Percentiles rank a stretch among this genome's conserved stretches.
These are phyloP conservation scores for Malthinus flaveolus DNA, from an alignment of 2,888 invertebrate genomes.

Conservation along the genomic window DNA sequence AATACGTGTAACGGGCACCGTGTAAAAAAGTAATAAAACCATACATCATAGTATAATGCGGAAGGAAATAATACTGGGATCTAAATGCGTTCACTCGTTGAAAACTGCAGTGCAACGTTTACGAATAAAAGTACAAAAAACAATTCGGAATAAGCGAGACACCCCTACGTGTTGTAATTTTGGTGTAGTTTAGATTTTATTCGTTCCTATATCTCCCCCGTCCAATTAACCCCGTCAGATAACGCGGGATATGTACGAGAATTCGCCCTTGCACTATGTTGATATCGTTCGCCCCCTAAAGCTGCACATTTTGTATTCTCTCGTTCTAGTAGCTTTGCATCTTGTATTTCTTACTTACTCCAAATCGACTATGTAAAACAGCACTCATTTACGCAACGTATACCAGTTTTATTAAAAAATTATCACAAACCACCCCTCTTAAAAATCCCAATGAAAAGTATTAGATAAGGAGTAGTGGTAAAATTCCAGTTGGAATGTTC, in stretches of 20 bases:
- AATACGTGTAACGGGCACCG: constrained; percentile 17
- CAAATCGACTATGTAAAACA: constrained; percentile 1
- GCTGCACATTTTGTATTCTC: constrained; percentile 25
- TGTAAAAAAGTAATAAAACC: constrained; percentile 27
- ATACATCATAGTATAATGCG: constrained; percentile 23
- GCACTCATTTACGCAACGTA: no score
- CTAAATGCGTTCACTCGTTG: constrained; percentile 13
- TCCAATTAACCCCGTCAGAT: constrained; percentile 32
- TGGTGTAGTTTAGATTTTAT: constrained; percentile 27
- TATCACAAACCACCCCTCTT: no score
- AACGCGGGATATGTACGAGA: constrained; percentile 25
- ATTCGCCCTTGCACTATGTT: constrained; percentile 23
- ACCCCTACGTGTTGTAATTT: constrained; percentile 20
- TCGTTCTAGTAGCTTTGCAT: constrained; percentile 18
- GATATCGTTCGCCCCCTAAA: constrained; percentile 6
- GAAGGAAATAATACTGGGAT: constrained; percentile 21
- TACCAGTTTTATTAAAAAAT: no score
- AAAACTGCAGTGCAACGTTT: constrained; percentile 19
- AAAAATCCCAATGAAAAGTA: no score
- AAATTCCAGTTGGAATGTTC: no score
- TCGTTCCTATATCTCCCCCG: constrained; percentile 29
- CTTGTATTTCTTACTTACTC: constrained; percentile 1
- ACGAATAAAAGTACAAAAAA: constrained; percentile 12
- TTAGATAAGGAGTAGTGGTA: no score
- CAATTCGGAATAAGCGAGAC: constrained; percentile 16